Percentiles rank a stretch among this genome's conserved stretches.
phyloP scores from a whole-genome alignment of 2,113 vertebrate species.

The Pungitius pungitius region DNA sequence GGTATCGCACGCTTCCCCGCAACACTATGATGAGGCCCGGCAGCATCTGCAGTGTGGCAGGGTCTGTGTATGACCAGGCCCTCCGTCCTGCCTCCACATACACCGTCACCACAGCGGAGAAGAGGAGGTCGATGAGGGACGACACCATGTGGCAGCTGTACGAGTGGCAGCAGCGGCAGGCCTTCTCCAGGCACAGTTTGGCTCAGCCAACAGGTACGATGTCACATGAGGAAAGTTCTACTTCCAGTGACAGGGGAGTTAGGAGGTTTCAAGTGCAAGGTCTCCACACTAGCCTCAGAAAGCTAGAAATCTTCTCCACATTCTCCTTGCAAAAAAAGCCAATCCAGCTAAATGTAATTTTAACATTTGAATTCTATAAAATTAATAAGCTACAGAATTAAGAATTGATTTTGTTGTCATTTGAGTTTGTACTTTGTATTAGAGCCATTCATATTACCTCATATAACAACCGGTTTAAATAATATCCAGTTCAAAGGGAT shows the following conservation, averaged over 20 bases:
- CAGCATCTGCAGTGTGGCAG: conserved; percentile 83
- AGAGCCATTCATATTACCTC: neutral
- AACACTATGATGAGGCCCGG: conserved; percentile 88
- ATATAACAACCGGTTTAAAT: too few relatives aligned
- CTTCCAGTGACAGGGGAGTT: neutral
- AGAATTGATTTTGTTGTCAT: neutral
- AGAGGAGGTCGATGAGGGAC: conserved; percentile 87
- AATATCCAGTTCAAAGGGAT: too few relatives aligned
- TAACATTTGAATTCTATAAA: neutral
- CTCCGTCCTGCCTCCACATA: conserved; percentile 46
- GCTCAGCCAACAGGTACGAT: conserved; percentile 72
- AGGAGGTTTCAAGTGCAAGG: neutral
- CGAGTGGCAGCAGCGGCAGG: conserved; percentile 96
- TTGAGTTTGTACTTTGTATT: neutral
- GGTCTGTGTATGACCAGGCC: conserved; percentile 77
- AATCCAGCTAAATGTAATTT: neutral
- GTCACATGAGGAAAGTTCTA: neutral
- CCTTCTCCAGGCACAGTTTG: conserved; percentile 85
- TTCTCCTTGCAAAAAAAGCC: neutral
- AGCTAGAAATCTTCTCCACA: neutral
- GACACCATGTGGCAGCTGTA: conserved; percentile 98
- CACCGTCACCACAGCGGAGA: conserved; percentile 69
- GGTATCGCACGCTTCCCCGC: conserved; percentile 91
- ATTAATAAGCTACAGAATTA: neutral
- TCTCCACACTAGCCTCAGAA: neutral